Conservation (phyloP, 2,797 vertebrate species). For the Molossus molossus region DNA sequence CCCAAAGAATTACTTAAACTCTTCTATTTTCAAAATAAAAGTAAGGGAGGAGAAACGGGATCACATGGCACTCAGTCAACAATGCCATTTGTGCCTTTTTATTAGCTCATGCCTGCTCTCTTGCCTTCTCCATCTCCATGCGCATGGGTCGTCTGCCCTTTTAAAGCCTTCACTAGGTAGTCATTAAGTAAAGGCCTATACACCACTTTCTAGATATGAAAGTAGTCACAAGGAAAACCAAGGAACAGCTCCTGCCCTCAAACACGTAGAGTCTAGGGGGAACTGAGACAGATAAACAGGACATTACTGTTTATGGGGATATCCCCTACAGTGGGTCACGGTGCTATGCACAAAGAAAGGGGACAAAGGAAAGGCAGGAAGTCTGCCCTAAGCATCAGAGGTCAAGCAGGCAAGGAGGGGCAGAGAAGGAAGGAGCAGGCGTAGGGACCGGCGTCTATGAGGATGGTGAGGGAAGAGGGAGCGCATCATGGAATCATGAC, state of each 20-base stretch:
- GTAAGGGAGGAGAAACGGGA: not conserved
- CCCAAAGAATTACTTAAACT: constrained; percentile 77
- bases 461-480: not conserved
- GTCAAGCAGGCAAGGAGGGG: not conserved
- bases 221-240: not conserved
- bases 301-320: not conserved
- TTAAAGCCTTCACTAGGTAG: not conserved
- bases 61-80: not conserved
- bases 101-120: not conserved
- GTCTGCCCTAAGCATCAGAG: not conserved
- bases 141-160: not conserved
- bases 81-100: not conserved
- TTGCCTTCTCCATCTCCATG: not conserved
- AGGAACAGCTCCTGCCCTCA: not conserved
- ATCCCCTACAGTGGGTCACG: too few species aligned
- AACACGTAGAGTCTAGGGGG: not conserved
- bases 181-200: not conserved
- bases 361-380: not conserved
- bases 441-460: not conserved
- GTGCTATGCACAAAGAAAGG: not conserved
- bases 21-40: constrained; percentile 77
- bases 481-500: not conserved
- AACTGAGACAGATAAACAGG: not conserved
- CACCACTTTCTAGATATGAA: not conserved
- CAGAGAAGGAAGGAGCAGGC: not conserved